phyloP scores from a whole-genome alignment of 2,113 vertebrate genomes.

The Python bivittatus region DNA sequence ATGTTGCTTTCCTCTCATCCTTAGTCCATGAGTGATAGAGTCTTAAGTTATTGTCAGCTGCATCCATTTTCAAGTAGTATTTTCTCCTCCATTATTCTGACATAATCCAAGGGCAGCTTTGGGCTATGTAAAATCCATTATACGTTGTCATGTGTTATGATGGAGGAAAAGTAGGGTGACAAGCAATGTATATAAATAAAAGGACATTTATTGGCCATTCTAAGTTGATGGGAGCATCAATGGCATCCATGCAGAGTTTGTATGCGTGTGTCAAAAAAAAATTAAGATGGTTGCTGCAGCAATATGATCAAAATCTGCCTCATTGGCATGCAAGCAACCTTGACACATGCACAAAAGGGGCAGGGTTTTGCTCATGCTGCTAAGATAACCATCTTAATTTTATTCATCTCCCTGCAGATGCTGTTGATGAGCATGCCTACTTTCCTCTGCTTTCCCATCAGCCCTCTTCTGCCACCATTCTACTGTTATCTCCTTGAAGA shows the following conservation, averaged over 20 bases:
- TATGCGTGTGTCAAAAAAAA: background rate
- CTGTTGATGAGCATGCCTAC: background rate
- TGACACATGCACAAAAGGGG: background rate
- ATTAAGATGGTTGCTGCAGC: background rate
- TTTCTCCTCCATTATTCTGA: background rate
- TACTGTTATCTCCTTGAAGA: background rate
- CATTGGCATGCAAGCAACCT: background rate
- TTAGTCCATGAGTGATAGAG: background rate
- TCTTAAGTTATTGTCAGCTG: background rate
- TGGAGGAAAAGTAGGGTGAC: background rate
- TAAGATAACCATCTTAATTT: background rate
- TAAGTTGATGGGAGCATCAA: background rate
- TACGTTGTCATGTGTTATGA: background rate
- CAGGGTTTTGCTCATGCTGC: background rate
- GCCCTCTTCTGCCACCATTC: background rate
- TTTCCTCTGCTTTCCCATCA: background rate
- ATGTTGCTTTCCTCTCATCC: background rate
- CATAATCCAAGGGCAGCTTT: background rate
- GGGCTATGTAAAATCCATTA: background rate
- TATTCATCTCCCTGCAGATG: background rate
- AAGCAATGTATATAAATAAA: background rate
- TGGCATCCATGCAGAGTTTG: background rate
- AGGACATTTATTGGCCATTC: background rate
- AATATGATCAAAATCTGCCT: background rate
- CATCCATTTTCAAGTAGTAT: background rate